Evolutionary conservation across 2,888 invertebrate genomes (phyloP).

Genomic region (Rotaria sp.): DNA sequence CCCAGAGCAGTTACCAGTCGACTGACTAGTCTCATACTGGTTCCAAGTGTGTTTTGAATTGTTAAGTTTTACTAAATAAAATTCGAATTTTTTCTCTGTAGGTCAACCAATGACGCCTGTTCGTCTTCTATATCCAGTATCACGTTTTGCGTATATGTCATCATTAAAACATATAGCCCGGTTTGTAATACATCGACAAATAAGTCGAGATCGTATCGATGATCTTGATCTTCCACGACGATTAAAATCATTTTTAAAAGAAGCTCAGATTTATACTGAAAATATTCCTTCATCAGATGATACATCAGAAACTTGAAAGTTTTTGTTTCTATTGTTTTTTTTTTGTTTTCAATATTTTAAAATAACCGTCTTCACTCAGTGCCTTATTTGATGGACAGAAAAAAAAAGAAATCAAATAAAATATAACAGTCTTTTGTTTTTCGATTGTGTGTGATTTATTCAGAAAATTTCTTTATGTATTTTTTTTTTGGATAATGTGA

Average conservation of each 20-base stretch:
- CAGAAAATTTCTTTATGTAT: not conserved
- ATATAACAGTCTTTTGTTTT: not conserved
- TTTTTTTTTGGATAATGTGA: not conserved
- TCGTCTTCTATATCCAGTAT: slow-evolving; percentile 15
- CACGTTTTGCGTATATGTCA: not conserved
- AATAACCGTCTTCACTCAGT: not conserved
- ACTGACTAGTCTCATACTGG: too few species aligned
- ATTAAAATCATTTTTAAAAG: not conserved
- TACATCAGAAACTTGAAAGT: not conserved
- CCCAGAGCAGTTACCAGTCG: too few species aligned
- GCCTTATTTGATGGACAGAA: not conserved
- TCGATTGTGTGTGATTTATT: not conserved
- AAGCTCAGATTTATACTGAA: slow-evolving; percentile 26
- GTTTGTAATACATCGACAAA: slow-evolving; percentile 7
- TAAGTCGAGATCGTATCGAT: slow-evolving; percentile 4
- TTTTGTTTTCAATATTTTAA: not conserved
- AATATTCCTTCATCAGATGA: not conserved
- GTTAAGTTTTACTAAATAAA: too few species aligned
- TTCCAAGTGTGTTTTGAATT: too few species aligned
- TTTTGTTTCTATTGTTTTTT: not conserved
- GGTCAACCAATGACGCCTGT: slow-evolving; percentile 19
- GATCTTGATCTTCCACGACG: slow-evolving; percentile 19
- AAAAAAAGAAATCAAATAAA: not conserved
- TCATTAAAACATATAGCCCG: slow-evolving; percentile 25
- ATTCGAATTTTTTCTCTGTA: not conserved